phyloP scores from a whole-genome alignment of 2,797 vertebrate species.

The Bryconaethiops microstoma region DNA sequence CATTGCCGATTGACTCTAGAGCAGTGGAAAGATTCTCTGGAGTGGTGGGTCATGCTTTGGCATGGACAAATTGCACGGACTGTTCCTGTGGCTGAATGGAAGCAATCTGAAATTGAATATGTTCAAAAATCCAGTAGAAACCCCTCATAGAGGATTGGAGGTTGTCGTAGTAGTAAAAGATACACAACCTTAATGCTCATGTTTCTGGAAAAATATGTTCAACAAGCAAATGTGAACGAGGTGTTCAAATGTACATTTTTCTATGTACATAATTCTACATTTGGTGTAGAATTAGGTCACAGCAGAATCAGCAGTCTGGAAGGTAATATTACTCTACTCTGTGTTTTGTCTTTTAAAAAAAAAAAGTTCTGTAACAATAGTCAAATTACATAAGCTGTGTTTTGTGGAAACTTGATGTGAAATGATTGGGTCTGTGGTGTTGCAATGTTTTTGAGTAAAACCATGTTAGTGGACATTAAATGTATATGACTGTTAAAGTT shows the following conservation, averaged over 20 bases:
- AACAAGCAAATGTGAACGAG: neutral
- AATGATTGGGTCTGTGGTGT: too few species aligned
- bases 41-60: neutral
- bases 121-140: neutral
- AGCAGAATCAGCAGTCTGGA: too few species aligned
- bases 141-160: neutral
- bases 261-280: too few species aligned
- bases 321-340: neutral
- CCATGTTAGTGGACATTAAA: too few species aligned
- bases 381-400: neutral
- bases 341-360: neutral
- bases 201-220: neutral
- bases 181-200: neutral
- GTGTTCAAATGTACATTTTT: too few species aligned
- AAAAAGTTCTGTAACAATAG: neutral
- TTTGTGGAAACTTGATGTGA: neutral
- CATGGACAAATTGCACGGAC: neutral
- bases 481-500: too few species aligned
- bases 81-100: neutral
- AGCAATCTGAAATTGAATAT: neutral
- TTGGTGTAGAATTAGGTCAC: neutral
- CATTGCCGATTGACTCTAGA: too few species aligned
- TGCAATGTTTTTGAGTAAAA: too few species aligned
- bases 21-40: too few species aligned
- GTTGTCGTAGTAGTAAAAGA: neutral